These are phyloP conservation scores for Crematogaster levior DNA, from an alignment of 2,888 invertebrate species.

Conservation along the genomic window DNA sequence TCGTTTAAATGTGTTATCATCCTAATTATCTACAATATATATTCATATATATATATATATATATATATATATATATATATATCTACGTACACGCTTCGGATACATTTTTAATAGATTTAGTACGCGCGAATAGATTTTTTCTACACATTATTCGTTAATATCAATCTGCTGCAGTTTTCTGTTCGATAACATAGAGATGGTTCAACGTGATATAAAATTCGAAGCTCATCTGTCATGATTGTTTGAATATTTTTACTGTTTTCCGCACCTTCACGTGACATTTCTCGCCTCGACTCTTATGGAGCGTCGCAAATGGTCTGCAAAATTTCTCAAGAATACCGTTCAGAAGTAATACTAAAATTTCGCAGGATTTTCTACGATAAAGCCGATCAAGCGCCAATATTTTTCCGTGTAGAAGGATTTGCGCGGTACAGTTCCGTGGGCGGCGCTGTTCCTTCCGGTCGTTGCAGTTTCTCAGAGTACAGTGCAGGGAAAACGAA, in stretches of 20 bases:
- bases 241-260: neutral
- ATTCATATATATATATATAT: no score
- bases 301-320: slow-evolving; percentile 20
- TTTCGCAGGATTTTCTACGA: slow-evolving; percentile 38
- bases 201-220: neutral
- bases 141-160: neutral
- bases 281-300: neutral
- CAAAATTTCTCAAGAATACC: slow-evolving; percentile 22
- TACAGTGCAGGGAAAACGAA: slow-evolving; percentile 13
- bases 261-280: neutral
- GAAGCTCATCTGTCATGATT: neutral
- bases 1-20: slow-evolving; percentile 1
- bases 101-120: neutral
- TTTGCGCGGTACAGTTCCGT: slow-evolving; percentile 26
- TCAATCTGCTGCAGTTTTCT: neutral
- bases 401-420: slow-evolving; percentile 33
- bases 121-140: neutral
- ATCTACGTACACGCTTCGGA: neutral
- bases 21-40: neutral
- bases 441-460: slow-evolving; percentile 43
- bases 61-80: no score
- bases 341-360: slow-evolving; percentile 18
- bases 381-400: slow-evolving; percentile 41
- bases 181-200: neutral
- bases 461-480: slow-evolving; percentile 59